Evolutionary conservation across 2,113 vertebrate species (phyloP).

Genomic region (Pithys albifrons): DNA sequence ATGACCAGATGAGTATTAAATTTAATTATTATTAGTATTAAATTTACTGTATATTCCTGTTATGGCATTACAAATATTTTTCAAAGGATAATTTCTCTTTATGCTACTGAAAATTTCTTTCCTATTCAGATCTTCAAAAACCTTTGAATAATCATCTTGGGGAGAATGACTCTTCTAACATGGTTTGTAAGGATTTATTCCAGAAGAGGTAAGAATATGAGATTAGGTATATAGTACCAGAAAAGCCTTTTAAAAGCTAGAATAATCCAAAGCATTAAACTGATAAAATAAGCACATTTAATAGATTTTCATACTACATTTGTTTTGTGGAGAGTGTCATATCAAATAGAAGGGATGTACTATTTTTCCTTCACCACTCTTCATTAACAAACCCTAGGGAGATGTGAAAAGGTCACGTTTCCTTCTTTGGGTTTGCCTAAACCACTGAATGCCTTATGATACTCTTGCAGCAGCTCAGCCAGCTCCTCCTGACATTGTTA

Average conservation of each 20-base stretch:
- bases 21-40: not conserved
- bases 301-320: not conserved
- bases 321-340: not conserved
- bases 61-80: not conserved
- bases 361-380: not conserved
- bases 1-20: not conserved
- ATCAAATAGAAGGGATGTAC: not conserved
- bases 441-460: not conserved
- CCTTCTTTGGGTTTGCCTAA: not conserved
- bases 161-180: constrained; percentile 47
- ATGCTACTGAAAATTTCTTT: not conserved
- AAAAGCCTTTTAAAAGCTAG: not conserved
- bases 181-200: constrained; percentile 50
- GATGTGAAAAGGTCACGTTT: not conserved
- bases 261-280: not conserved
- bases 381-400: not conserved
- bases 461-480: not conserved
- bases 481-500: not conserved
- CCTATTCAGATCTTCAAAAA: constrained; percentile 58
- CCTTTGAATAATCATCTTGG: constrained; percentile 49
- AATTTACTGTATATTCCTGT: not conserved
- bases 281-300: not conserved
- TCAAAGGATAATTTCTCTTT: not conserved
- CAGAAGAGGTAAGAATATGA: not conserved
- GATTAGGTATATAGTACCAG: not conserved